These are phyloP conservation scores for Lottia gigantea DNA, from an alignment of 2,888 invertebrate genomes.

Conservation along the genomic window DNA sequence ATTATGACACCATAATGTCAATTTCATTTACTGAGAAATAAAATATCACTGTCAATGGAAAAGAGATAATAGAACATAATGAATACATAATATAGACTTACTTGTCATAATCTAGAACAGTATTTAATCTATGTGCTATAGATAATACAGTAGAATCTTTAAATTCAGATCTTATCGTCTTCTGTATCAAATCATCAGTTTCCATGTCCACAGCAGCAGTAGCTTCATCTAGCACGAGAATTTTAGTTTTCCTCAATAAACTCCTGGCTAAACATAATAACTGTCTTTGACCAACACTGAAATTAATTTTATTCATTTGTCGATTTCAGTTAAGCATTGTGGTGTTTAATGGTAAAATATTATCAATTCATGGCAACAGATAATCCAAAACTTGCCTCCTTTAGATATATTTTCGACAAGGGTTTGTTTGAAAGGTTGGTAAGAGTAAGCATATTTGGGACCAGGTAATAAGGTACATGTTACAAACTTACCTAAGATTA, in stretches of 20 bases:
- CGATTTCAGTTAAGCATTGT: no score
- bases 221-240: background rate
- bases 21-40: no score
- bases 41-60: no score
- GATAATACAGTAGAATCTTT: slow-evolving; percentile 1
- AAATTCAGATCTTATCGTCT: background rate
- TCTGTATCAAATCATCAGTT: slow-evolving; percentile 5
- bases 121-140: slow-evolving; percentile 5
- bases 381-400: no score
- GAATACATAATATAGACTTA: background rate
- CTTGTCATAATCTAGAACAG: background rate
- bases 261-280: slow-evolving; percentile 3
- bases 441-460: no score
- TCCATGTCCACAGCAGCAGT: background rate
- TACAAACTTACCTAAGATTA: background rate
- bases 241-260: slow-evolving; percentile 6
- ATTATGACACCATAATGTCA: no score
- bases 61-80: no score
- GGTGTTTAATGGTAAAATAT: no score
- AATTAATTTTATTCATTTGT: background rate
- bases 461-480: no score
- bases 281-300: background rate
- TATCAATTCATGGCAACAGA: no score
- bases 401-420: no score
- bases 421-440: no score